Percentiles rank a stretch among this genome's conserved stretches.
Evolutionary conservation across 2,113 vertebrate genomes (phyloP).

Genomic region (Lasiurus cinereus): DNA sequence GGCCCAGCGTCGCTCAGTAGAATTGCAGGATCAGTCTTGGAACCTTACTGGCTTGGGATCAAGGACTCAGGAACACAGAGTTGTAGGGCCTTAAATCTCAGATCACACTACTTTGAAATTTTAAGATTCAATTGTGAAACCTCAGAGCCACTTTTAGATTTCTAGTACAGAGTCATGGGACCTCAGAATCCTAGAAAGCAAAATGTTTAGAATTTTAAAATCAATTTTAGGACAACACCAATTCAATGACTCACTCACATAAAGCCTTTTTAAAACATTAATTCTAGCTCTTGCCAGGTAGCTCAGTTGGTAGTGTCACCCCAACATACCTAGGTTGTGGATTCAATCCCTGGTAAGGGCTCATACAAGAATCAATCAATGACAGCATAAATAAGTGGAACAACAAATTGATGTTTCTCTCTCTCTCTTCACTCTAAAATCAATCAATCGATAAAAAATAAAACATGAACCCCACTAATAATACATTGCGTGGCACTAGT

Average conservation of each 20-base stretch:
- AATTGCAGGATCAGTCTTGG: neutral
- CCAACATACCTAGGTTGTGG: neutral
- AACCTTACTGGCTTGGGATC: neutral
- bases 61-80: neutral
- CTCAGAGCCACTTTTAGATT: neutral
- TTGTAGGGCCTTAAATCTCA: neutral
- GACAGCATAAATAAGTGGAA: neutral
- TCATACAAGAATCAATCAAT: neutral
- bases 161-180: neutral
- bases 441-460: neutral
- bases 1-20: neutral
- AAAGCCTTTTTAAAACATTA: constrained; percentile 7
- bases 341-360: neutral
- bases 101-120: neutral
- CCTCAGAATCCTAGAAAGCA: constrained; percentile 10
- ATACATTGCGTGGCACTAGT: neutral
- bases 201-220: neutral
- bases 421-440: neutral
- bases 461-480: neutral
- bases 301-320: neutral
- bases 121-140: neutral
- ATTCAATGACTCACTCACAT: neutral
- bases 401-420: neutral
- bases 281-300: neutral
- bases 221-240: neutral